Percentiles rank a stretch among this genome's conserved stretches.
Conservation (phyloP, 2,113 vertebrate genomes). For the Leucoraja erinaceus region DNA sequence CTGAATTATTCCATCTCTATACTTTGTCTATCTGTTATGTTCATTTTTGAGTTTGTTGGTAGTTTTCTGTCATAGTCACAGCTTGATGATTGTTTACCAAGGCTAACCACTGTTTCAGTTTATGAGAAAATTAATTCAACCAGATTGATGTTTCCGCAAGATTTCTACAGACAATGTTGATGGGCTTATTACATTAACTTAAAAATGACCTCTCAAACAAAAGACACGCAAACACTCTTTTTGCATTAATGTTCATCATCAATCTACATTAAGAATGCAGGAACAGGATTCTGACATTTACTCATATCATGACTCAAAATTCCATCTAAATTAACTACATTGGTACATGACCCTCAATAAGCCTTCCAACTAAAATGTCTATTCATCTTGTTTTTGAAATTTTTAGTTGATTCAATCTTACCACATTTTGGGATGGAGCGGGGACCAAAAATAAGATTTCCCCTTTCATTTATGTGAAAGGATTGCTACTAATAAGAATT, state of each 20-base stretch:
- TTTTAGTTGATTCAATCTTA: background rate
- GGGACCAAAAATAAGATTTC: background rate
- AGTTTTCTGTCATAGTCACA: background rate
- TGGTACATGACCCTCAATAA: background rate
- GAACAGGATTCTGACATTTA: background rate
- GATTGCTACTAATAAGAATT: background rate
- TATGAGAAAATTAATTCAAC: background rate
- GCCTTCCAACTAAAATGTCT: background rate
- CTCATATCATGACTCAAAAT: background rate
- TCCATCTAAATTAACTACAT: background rate
- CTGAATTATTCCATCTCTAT: background rate
- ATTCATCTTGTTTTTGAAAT: background rate
- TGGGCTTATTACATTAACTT: background rate
- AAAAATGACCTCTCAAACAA: background rate
- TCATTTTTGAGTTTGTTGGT: background rate
- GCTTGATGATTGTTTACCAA: background rate
- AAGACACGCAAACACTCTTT: background rate
- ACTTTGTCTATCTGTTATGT: background rate
- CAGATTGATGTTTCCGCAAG: background rate
- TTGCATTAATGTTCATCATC: background rate
- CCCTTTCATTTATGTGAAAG: background rate
- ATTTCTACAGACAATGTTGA: background rate
- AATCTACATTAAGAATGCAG: background rate
- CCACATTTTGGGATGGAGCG: background rate
- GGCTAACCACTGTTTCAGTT: constrained; percentile 1